phyloP scores from a whole-genome alignment of 2,888 invertebrate species.

The Pediacus dermestoides region DNA sequence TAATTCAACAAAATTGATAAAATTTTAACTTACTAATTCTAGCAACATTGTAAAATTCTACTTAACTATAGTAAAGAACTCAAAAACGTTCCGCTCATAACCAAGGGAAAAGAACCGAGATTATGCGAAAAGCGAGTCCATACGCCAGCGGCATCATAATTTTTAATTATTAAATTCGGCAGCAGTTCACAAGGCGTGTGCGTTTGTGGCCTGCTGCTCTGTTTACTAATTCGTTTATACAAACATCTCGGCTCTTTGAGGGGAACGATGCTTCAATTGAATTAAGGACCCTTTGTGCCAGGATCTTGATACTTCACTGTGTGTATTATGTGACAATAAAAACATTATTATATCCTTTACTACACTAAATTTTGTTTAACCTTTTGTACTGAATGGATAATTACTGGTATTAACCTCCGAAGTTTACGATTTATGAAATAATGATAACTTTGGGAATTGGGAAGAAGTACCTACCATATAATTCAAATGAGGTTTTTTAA shows the following conservation, averaged over 20 bases:
- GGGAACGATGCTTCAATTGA: conserved; percentile 36
- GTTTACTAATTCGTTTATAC: conserved; percentile 35
- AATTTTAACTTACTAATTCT: not conserved
- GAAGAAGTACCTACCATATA: not conserved
- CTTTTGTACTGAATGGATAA: no score
- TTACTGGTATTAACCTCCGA: not conserved
- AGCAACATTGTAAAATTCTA: not conserved
- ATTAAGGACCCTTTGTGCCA: conserved; percentile 29
- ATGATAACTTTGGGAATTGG: not conserved
- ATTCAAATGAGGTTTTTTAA: not conserved
- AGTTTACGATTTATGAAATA: not conserved
- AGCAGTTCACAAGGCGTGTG: conserved; percentile 23
- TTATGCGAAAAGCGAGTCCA: conserved; percentile 3
- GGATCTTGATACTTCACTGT: conserved; percentile 21
- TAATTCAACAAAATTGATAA: no score
- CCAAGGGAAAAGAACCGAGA: not conserved
- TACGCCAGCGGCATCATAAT: conserved; percentile 31
- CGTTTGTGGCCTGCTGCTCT: conserved; percentile 28
- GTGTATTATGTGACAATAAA: conserved; percentile 34
- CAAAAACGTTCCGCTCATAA: not conserved
- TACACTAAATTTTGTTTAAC: no score
- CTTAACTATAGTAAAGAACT: not conserved
- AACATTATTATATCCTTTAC: conserved; percentile 27
- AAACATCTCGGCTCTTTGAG: conserved; percentile 26
- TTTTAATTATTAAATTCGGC: conserved; percentile 40